These are phyloP conservation scores for Oreohelix idahoensis DNA, from an alignment of 1,140 invertebrate species.

Conservation along the genomic window DNA sequence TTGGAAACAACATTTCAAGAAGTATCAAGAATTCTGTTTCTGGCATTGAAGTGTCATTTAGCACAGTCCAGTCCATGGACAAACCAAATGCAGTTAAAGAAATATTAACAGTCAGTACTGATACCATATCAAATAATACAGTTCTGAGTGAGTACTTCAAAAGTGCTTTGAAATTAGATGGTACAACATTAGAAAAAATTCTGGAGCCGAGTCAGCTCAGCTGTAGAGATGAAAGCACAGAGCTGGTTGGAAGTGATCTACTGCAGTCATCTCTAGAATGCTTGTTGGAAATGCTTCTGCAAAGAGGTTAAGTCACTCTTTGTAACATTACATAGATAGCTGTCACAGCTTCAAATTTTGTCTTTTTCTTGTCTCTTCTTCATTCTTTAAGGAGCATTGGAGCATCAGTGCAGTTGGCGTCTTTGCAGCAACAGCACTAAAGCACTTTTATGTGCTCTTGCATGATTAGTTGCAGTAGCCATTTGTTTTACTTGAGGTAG, in stretches of 20 bases:
- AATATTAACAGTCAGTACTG: background rate
- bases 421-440: too few relatives aligned
- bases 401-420: too few relatives aligned
- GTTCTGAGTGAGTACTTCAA: background rate
- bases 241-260: background rate
- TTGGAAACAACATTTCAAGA: background rate
- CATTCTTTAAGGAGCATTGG: too few relatives aligned
- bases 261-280: slow-evolving; percentile 29
- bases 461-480: too few relatives aligned
- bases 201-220: background rate
- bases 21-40: background rate
- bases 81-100: background rate
- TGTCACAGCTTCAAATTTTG: too few relatives aligned
- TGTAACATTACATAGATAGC: background rate
- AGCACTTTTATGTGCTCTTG: too few relatives aligned
- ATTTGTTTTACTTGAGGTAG: too few relatives aligned
- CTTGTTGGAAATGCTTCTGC: slow-evolving; percentile 24
- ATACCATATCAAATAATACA: background rate
- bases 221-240: background rate
- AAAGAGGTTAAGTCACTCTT: slow-evolving; percentile 11
- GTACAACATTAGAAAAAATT: background rate
- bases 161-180: background rate
- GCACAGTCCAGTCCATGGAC: background rate
- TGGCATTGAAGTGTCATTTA: background rate
- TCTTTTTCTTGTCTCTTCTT: too few relatives aligned